Base-by-base conservation (phyloP, 1,140 invertebrate genomes). In the Ditylenchus dipsaci region DNA sequence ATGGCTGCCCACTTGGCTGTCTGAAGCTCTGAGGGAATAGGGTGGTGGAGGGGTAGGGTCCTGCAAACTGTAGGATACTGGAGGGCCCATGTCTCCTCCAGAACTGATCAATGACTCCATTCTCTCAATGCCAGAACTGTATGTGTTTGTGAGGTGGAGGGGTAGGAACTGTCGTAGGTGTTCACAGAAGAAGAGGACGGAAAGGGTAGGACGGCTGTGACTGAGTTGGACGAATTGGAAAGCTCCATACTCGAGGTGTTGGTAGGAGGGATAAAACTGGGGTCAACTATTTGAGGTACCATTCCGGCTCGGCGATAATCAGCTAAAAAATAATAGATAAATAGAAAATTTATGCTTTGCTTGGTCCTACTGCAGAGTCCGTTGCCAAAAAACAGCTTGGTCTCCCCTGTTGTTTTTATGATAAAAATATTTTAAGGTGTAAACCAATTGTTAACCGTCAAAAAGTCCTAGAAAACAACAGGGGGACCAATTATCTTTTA, bases 261-360 rank as follows among this genome's bases (percentile, higher is more conserved):
- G 68, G 23, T 69, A 60, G 68, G 67, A 9, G 65, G 47, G 13
- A 21, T 33, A n/a, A 71, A 30, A 53, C 23, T 53, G 19, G 30
- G 38, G 65, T 59, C 21, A 17, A 65, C 27, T n/a, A 26, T 63
- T 23, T 38, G 67, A 1, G 68, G 68, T 7, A 27, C 26, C 56
- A 70, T 26, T 5, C 61, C 69, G 29, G 57, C 61, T 45, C 66
- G 61, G 26, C 47, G 53, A 56, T 69, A 70, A 33, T 71, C 69
- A 9, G 29, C 59, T 69, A 45, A 68, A 68, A 64, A 64, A n/a
- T n/a, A 68, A 8, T 30, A 38, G 17, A 21, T 27, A 0, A 30
- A 53, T 33, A 23, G 59, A 56, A n/a, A n/a, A n/a, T n/a, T n/a
- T n/a, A n/a, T n/a, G n/a, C n/a, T n/a, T n/a, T n/a, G n/a, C n/a